Conservation (phyloP, 2,888 invertebrate species). For the Polymixis flavicincta region DNA sequence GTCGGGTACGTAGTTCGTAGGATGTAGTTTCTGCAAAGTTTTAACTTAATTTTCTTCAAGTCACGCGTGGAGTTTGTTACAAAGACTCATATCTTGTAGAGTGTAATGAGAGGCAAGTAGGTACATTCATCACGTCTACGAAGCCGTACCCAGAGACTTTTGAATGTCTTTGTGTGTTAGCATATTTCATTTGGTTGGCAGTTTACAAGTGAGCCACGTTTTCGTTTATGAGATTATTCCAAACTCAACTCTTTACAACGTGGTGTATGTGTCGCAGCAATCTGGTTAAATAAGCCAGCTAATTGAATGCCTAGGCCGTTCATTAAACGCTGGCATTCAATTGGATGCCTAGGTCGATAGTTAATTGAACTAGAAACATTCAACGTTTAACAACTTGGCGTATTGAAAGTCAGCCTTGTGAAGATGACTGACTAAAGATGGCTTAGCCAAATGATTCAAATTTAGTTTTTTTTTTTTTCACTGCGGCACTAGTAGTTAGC, state of each 20-base stretch:
- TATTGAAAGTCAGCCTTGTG: no score
- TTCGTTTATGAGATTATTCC: neutral
- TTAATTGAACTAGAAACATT: no score
- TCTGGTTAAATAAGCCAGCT: no score
- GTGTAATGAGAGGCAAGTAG: conserved; percentile 18
- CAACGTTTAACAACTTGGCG: no score
- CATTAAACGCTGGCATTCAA: no score
- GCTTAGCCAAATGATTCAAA: no score
- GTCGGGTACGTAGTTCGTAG: neutral
- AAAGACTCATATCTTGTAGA: conserved; percentile 18
- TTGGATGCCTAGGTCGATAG: no score
- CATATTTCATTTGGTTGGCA: conserved; percentile 1
- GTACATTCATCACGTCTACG: conserved; percentile 28
- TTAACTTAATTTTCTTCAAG: conserved; percentile 34
- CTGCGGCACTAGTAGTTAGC: no score
- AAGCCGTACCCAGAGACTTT: conserved; percentile 9
- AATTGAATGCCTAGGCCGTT: no score
- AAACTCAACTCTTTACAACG: neutral
- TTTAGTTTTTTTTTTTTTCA: no score
- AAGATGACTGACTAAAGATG: no score
- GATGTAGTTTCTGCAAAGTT: conserved; percentile 17
- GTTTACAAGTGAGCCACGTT: neutral
- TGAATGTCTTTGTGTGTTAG: neutral
- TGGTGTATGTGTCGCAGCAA: no score
- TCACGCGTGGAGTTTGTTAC: conserved; percentile 23